Evolutionary conservation across 2,888 invertebrate genomes (phyloP), one percentile per base, ranked within the genome.

Genomic region (Rotaria magnacalcarata): DNA sequence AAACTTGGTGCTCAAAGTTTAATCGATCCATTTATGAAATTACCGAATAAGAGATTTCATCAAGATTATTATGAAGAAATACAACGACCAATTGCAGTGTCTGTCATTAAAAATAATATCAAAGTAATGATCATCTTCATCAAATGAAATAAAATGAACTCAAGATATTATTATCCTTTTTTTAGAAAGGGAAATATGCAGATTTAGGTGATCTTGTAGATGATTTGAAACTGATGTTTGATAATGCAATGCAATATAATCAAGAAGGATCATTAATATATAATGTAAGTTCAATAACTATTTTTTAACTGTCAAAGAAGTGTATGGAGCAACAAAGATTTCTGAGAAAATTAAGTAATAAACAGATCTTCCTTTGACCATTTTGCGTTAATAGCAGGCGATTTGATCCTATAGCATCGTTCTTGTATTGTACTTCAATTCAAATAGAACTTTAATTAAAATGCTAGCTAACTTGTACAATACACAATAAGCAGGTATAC

Each of bases 1-100:
- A 89, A 88, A 41, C 88, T 88, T 92, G 96, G 96, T n/a, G 60
- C 67, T 52, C 93, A 94, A 3, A 93, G 94, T n/a, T 92, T 97
- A 89, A 94, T 95, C 47, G 96, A 97, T 89, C 96, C 96, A 0
- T 96, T 98, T 91, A 94, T 95, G 93, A 95, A 95, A 89, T 92
- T 99, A 87, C 98, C 98, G 0, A 95, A 95, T 16, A 91, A 90
- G 89, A 90, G 96, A 87, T 94, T 94, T 88, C 97, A 98, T 92
- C 96, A 97, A 0, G 98, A 98, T 92, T 99, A 99, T 91, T 99
- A 97, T 92, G 95, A 95, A 89, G 96, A 96, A 90, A 98, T 99
- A 85, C 95, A 96, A 90, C 95, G 95, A 89, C 98, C 99, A 0
- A 94, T 99, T 88, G 97, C 97, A 0, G 92, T 99, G 89, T 94